Base-by-base conservation (phyloP, 2,113 vertebrate genomes). In the Hassar affinis region DNA sequence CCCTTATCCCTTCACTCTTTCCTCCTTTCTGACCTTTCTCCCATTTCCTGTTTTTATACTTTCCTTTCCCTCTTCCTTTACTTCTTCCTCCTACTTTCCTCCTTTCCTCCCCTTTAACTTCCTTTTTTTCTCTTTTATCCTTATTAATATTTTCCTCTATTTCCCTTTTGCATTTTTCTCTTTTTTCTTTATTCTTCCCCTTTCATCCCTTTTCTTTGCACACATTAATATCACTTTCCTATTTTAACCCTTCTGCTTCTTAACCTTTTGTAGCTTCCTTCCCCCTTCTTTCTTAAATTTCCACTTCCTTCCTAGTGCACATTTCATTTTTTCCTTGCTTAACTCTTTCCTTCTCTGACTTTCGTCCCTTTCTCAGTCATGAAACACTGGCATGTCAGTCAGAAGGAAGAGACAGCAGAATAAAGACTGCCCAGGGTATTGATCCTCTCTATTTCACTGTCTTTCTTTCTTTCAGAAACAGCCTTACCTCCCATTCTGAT, bases 381-480 rank as follows among this genome's bases (percentile, higher is more conserved):
- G 72, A 75, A 52, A 51, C 45, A 27, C 47, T 62, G 42, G 27
- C 25, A n/a, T 62, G 56, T 62, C 3, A 42, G 14, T 42, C 25
- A 62, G n/a, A 62, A 62, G 59, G 59, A 62, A 27, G 27, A 33
- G 27, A 64, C 27, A 64, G 14, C 57, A 59, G 61, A 33, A 64
- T 64, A 64, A 64, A 64, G 27, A 27, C 57, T 27, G 10, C 25
- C 25, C 3, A 15, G n/a, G 30, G 27, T 14, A 25, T 38, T 71
- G 42, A 30, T 15, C 4, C 5, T 62, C 6, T 27, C 78, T 51
- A 1, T 49, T 2, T 79, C 38, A 35, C 45, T 80, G 35, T 51
- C 22, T 80, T 49, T 68, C 61, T 80, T 27, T 80, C 78, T 80
- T 22, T 66, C 78, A 54, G 49, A 56, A 35, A 42, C 68, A 71